Percentiles rank a stretch among this genome's conserved stretches.
Conservation (phyloP, 1,140 invertebrate genomes). For the Bombus balteatus region DNA sequence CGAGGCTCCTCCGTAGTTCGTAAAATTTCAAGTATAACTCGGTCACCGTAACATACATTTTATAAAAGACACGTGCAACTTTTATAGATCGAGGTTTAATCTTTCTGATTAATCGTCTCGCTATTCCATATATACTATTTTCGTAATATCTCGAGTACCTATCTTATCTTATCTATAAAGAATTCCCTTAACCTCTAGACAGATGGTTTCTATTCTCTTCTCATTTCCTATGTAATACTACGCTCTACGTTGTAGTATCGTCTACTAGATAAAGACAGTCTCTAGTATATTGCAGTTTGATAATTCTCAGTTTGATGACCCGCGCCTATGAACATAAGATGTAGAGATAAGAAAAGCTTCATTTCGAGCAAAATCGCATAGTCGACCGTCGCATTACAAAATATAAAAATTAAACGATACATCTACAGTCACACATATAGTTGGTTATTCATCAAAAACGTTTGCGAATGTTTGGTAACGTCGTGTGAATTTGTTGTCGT, state of each 20-base stretch:
- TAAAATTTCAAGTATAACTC: constrained; percentile 16
- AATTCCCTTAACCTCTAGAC: neutral
- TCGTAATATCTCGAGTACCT: too few species aligned
- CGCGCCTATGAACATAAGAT: neutral
- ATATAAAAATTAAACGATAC: neutral
- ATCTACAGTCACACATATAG: neutral
- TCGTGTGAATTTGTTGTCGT: too few species aligned
- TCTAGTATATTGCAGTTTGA: neutral
- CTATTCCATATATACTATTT: neutral
- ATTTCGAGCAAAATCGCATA: neutral
- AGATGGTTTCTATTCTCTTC: neutral
- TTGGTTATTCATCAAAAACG: too few species aligned
- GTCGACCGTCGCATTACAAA: neutral
- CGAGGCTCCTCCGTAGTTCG: neutral
- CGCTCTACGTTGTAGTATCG: neutral
- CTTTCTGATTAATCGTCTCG: neutral
- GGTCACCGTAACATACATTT: neutral
- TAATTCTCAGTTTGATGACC: neutral
- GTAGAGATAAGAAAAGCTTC: neutral
- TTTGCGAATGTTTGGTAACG: too few species aligned
- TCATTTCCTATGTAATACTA: neutral
- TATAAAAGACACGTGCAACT: neutral
- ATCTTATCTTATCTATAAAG: neutral
- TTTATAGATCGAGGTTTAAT: neutral
- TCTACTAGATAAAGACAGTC: neutral